A percentile compares a stretch with the other conserved stretches of the same genome.
phyloP scores from a whole-genome alignment of 2,113 vertebrate species.

The Polyodon spathula region DNA sequence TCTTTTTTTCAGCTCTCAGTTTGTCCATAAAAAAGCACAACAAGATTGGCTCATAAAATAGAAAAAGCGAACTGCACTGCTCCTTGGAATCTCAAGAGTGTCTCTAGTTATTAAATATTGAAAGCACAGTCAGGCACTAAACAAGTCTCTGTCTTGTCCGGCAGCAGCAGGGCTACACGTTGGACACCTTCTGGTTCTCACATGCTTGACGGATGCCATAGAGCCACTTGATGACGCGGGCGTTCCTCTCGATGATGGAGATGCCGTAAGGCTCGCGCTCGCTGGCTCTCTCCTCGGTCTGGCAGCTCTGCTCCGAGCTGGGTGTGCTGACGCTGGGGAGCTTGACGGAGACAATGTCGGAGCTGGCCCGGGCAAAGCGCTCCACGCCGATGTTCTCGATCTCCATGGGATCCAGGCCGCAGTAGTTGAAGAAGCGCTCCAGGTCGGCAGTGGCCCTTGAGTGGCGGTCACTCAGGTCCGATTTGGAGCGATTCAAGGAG shows the following conservation, averaged over 20 bases:
- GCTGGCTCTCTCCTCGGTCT: conserved; percentile 48
- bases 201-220: conserved; percentile 80
- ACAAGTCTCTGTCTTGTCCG: neutral
- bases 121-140: conserved; percentile 7
- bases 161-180: conserved; percentile 42
- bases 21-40: no score
- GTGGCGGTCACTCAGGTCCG: conserved; percentile 85
- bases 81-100: no score
- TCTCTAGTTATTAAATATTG: no score
- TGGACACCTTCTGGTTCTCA: conserved; percentile 51
- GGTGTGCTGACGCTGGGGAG: conserved; percentile 80
- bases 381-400: conserved; percentile 71
- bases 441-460: conserved; percentile 83
- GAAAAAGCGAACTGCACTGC: no score
- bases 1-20: no score
- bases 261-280: conserved; percentile 79
- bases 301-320: conserved; percentile 67
- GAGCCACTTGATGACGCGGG: conserved; percentile 91
- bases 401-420: conserved; percentile 79
- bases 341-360: conserved; percentile 83
- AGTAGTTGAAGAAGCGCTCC: conserved; percentile 95
- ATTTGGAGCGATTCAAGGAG: conserved; percentile 82
- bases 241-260: conserved; percentile 85
- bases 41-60: no score
- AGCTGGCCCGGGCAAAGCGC: conserved; percentile 75